A percentile compares a stretch with the other conserved stretches of the same genome.
Conservation (phyloP, 2,888 invertebrate species). For the Clepsis dumicolana region DNA sequence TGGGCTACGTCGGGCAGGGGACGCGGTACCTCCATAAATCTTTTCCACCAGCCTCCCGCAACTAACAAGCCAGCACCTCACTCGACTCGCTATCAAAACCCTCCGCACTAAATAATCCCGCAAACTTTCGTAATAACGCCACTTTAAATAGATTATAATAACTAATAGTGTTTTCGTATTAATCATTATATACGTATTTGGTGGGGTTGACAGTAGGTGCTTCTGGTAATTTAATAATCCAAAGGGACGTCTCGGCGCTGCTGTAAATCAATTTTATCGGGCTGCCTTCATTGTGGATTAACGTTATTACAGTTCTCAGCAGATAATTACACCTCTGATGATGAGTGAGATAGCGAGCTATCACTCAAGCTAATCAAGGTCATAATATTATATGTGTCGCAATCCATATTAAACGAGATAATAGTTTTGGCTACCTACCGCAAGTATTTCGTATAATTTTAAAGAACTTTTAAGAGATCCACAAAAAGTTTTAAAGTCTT, state of each 20-base stretch:
- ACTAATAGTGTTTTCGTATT: slow-evolving; percentile 70
- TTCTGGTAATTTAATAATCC: slow-evolving; percentile 72
- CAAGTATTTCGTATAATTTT: too few relatives aligned
- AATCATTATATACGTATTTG: slow-evolving; percentile 63
- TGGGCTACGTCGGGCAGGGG: slow-evolving; percentile 74
- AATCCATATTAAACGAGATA: too few relatives aligned
- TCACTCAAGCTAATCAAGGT: slow-evolving; percentile 14
- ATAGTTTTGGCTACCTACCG: too few relatives aligned
- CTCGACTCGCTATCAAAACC: slow-evolving; percentile 48
- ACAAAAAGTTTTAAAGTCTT: too few relatives aligned
- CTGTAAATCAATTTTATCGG: slow-evolving; percentile 77
- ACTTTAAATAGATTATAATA: slow-evolving; percentile 77
- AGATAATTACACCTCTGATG: slow-evolving; percentile 46
- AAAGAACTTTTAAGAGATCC: too few relatives aligned
- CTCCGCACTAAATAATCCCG: slow-evolving; percentile 57
- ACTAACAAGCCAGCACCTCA: slow-evolving; percentile 76
- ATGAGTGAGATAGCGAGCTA: slow-evolving; percentile 16
- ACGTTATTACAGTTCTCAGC: slow-evolving; percentile 64
- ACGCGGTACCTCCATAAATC: slow-evolving; percentile 82
- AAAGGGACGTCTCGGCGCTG: slow-evolving; percentile 66
- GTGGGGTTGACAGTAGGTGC: slow-evolving; percentile 62
- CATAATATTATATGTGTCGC: neutral
- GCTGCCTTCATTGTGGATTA: slow-evolving; percentile 63
- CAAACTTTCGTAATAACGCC: slow-evolving; percentile 78
- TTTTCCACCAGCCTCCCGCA: slow-evolving; percentile 77